Percentiles rank a stretch among this genome's conserved stretches.
Evolutionary conservation across 2,888 invertebrate genomes (phyloP).

Genomic region (Aethes cnicana): DNA sequence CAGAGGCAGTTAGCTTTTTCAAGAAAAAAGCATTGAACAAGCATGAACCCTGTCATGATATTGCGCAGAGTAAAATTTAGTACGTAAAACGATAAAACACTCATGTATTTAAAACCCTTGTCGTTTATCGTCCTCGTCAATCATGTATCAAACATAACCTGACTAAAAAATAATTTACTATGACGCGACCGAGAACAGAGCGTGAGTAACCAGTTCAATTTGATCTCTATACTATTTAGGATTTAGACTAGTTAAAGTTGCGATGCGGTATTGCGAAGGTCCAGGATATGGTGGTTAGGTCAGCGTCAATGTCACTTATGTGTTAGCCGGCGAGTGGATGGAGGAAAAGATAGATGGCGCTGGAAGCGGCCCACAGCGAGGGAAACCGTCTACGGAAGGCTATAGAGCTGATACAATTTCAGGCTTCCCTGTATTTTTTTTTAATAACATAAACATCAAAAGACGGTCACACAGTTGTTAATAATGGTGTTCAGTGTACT

Average conservation of each 20-base stretch:
- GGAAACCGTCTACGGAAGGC: constrained; percentile 42
- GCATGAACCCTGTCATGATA: not conserved
- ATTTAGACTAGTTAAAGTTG: constrained; percentile 12
- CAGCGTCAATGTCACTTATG: constrained; percentile 81
- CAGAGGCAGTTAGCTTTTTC: not conserved
- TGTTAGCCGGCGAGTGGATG: constrained; percentile 81
- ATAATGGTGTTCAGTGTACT: no score
- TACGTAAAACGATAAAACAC: no score
- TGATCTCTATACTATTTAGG: constrained; percentile 47
- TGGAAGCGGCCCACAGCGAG: constrained; percentile 65
- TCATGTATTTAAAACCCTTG: constrained; percentile 10
- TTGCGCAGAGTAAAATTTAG: not conserved
- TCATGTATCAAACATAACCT: constrained; percentile 71
- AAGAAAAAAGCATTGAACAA: not conserved
- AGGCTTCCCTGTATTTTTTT: not conserved
- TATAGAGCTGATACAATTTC: constrained; percentile 53
- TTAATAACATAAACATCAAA: not conserved
- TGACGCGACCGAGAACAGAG: constrained; percentile 51
- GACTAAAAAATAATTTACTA: constrained; percentile 65
- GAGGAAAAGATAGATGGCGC: constrained; percentile 78
- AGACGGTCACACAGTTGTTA: no score
- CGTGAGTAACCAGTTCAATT: constrained; percentile 52
- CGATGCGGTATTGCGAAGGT: constrained; percentile 39
- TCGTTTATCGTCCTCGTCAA: constrained; percentile 47
- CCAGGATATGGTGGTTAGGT: constrained; percentile 56